Evolutionary conservation across 2,888 invertebrate species (phyloP).

Genomic region (Apotomis turbidana): DNA sequence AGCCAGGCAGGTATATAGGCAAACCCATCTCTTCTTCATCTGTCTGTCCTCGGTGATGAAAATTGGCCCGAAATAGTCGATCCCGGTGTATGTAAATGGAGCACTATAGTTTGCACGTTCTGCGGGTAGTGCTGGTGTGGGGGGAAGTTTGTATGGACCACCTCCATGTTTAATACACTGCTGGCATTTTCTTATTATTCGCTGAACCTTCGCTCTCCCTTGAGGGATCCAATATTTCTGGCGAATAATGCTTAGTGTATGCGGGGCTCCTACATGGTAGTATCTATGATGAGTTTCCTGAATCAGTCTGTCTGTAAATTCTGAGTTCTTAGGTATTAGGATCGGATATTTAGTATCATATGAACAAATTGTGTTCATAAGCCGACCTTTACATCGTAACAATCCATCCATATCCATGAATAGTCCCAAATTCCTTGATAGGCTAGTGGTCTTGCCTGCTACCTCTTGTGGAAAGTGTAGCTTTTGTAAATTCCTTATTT

Average conservation of each 20-base stretch:
- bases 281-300: not conserved
- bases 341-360: conserved; percentile 12
- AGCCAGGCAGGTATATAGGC: conserved; percentile 11
- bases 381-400: not conserved
- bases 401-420: conserved; percentile 11
- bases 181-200: too few species aligned
- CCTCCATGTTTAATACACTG: not conserved
- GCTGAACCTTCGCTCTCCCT: too few species aligned
- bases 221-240: too few species aligned
- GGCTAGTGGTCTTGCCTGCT: not conserved
- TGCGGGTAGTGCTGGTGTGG: not conserved
- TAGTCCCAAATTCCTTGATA: conserved; percentile 9
- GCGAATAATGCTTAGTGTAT: too few species aligned
- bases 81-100: not conserved
- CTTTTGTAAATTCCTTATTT: not conserved
- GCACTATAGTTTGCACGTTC: conserved; percentile 3
- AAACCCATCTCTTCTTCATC: conserved; percentile 6
- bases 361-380: conserved; percentile 1
- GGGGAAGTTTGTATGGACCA: not conserved
- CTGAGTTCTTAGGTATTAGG: not conserved
- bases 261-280: too few species aligned
- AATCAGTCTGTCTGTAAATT: not conserved
- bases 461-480: not conserved
- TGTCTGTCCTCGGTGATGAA: not conserved
- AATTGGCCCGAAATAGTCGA: conserved; percentile 19